Base-by-base conservation (phyloP, 2,113 vertebrate genomes). In the Nerophis ophidion region DNA sequence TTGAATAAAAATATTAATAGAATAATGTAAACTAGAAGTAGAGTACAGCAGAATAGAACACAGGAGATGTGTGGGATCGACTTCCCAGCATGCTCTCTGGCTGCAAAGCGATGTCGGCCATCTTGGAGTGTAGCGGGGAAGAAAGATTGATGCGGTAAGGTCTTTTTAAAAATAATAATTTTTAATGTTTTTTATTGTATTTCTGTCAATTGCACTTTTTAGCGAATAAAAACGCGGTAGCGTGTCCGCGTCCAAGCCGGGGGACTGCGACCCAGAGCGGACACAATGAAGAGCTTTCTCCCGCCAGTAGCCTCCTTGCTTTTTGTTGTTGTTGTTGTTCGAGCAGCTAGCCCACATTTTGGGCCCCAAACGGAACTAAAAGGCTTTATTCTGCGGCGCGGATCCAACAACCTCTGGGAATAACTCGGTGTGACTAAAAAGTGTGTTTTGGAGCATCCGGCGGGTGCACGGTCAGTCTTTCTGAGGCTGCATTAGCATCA, bases 61-160 rank as follows among this genome's bases (percentile, higher is more conserved):
- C 2, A 70, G 47, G 66, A 42, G 54, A 63, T 67, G 42, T 59
- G 50, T 7, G 5, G 50, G 10, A 35, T 38, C 14, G 36, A n/a
- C 52, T 26, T 86, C 81, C 76, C 84, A 80, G 76, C 74, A 74
- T 77, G 71, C 74, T 82, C 75, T 54, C 63, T 77, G 80, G 69
- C 65, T 77, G 65, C 61, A 54, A 60, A 60, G 74, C 58, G 51
- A 82, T 80, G 76, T 58, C 81, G 79, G 79, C 85, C 85, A 87
- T 87, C 85, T 87, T 85, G 80, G 78, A 79, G 75, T 61, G 81
- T 82, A 87, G 77, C 80, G 83, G 81, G 60, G 77, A 72, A 71
- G 72, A 83, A 70, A 76, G 82, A 84, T 87, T 85, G 81, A 87
- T 85, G 85, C 83, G 85, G 85, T 87, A 55, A 87, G 83, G 59